Percentiles rank a stretch among this genome's conserved stretches.
Evolutionary conservation across 2,113 vertebrate genomes (phyloP).

Genomic region (Platysteira castanea): DNA sequence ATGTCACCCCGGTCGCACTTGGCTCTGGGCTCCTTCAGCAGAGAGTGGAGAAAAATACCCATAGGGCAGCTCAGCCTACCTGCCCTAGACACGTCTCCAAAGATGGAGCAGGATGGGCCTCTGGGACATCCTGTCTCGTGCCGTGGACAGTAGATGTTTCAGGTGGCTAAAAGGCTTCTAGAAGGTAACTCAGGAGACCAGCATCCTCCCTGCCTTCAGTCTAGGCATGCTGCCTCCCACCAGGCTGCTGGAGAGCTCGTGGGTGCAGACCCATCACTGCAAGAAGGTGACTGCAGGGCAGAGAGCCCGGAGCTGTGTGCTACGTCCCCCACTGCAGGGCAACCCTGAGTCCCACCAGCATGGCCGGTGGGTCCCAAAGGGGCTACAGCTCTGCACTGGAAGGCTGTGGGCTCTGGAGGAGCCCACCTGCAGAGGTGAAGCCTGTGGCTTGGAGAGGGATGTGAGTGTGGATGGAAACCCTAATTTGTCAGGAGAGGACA

Average conservation of each 20-base stretch:
- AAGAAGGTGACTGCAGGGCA: not conserved
- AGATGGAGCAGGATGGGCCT: not conserved
- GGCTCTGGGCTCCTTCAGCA: not conserved
- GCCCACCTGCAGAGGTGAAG: not conserved
- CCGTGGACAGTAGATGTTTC: not conserved
- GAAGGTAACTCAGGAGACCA: not conserved
- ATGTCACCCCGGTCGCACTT: not conserved
- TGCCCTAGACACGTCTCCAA: not conserved
- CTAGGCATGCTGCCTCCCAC: not conserved
- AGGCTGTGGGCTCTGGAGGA: not conserved
- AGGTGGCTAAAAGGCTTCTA: not conserved
- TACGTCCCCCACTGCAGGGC: not conserved
- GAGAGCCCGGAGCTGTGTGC: not conserved
- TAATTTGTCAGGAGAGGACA: not conserved
- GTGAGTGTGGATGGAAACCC: not conserved
- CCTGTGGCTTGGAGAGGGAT: not conserved
- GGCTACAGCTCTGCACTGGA: not conserved
- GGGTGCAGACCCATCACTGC: not conserved
- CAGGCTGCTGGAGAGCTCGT: not conserved
- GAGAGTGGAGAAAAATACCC: not conserved
- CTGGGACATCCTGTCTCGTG: not conserved
- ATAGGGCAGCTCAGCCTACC: not conserved
- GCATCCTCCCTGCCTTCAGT: not conserved
- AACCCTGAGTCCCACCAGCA: not conserved
- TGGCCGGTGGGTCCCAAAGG: accelerated